phyloP scores from a whole-genome alignment of 2,113 vertebrate genomes.

The Chloropsis cyanopogon region DNA sequence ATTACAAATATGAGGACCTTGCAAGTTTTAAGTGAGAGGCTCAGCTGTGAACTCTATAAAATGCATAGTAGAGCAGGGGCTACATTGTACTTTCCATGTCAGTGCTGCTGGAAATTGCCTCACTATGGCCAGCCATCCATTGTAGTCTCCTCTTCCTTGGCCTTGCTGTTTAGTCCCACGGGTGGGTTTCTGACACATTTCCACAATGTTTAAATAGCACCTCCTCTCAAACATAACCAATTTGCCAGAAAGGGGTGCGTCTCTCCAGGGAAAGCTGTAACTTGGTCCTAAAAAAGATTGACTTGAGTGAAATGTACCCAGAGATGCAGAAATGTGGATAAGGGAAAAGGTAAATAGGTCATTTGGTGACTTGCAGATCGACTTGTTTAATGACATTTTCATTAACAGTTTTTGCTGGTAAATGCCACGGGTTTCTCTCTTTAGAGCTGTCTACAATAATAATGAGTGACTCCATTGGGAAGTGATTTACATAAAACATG shows the following conservation, averaged over 20 bases:
- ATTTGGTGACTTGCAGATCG: background rate
- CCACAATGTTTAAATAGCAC: background rate
- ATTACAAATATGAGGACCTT: background rate
- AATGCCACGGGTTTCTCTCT: conserved; percentile 8
- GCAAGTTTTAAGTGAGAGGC: background rate
- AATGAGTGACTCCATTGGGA: background rate
- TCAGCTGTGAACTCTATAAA: background rate
- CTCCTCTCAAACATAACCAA: background rate
- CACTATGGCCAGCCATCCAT: background rate
- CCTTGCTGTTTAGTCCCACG: background rate
- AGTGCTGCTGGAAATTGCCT: background rate
- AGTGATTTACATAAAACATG: conserved; percentile 7
- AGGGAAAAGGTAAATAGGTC: background rate
- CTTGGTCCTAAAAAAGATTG: background rate
- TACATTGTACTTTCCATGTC: background rate
- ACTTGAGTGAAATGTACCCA: background rate
- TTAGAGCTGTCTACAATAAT: conserved; percentile 18
- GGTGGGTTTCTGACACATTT: background rate
- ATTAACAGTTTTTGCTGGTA: conserved; percentile 24
- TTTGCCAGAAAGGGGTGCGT: background rate
- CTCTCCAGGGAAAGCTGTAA: background rate
- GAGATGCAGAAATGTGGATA: background rate
- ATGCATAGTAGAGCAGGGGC: background rate
- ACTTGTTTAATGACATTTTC: conserved; percentile 47
- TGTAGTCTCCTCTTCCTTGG: background rate